These are phyloP conservation scores for Xanthostigma xanthostigma DNA, from an alignment of 2,888 invertebrate species.

Conservation along the genomic window DNA sequence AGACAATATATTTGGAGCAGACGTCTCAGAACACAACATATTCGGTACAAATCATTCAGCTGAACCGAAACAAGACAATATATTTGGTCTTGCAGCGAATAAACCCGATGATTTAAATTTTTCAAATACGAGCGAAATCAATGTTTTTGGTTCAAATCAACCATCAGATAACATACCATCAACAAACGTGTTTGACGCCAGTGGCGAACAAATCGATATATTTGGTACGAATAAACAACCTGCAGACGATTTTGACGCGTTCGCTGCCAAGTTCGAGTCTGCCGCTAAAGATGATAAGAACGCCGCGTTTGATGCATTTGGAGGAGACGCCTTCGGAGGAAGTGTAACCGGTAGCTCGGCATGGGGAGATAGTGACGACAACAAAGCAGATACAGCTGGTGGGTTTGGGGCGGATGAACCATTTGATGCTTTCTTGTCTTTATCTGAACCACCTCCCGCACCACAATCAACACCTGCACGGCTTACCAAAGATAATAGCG, in stretches of 20 bases:
- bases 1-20: constrained; percentile 6
- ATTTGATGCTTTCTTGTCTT: constrained; percentile 66
- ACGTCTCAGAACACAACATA: constrained; percentile 5
- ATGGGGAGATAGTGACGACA: constrained; percentile 21
- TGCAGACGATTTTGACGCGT: constrained; percentile 69
- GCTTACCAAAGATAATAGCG: constrained; percentile 47
- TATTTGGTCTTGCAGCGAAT: constrained; percentile 7
- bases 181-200: no score
- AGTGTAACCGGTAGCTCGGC: constrained; percentile 11
- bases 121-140: no score
- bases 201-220: not conserved
- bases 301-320: constrained; percentile 39
- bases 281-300: constrained; percentile 35
- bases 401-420: constrained; percentile 41
- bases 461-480: constrained; percentile 51
- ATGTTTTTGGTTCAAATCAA: no score
- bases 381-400: constrained; percentile 25
- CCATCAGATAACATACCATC: no score
- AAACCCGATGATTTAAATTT: constrained; percentile 5
- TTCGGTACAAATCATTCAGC: constrained; percentile 1
- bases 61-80: constrained; percentile 7
- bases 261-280: constrained; percentile 77
- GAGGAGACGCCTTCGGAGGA: constrained; percentile 23
- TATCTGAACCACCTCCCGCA: constrained; percentile 57
- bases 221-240: constrained; percentile 11